phyloP scores from a whole-genome alignment of 1,140 invertebrate genomes.

The Papilio aristodemus region DNA sequence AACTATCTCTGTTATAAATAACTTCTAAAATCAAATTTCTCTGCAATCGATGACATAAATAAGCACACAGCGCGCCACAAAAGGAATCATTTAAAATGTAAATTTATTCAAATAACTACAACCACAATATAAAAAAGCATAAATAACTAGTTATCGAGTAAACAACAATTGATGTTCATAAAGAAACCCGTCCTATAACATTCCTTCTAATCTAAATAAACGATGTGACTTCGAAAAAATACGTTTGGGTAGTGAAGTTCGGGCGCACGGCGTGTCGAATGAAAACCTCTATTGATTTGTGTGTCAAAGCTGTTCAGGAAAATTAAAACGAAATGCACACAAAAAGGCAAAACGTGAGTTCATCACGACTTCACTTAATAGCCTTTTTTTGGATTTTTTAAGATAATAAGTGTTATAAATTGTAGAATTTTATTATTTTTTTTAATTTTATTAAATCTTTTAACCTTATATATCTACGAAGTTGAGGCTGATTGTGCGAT shows the following conservation, averaged over 20 bases:
- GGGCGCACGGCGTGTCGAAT: conserved; percentile 10
- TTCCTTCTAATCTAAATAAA: conserved; percentile 21
- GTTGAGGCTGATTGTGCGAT: no score
- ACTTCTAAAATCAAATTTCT: conserved; percentile 3
- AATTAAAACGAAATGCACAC: conserved; percentile 19
- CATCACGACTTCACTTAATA: conserved; percentile 15
- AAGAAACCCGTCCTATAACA: conserved; percentile 22
- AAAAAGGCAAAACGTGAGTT: conserved; percentile 17
- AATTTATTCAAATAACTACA: conserved; percentile 22
- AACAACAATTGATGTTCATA: conserved; percentile 15
- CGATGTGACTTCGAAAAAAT: conserved; percentile 16
- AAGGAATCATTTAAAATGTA: neutral
- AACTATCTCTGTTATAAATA: conserved; percentile 7
- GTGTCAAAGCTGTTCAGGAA: conserved; percentile 20
- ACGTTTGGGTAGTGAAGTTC: neutral
- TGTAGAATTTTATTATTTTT: no score
- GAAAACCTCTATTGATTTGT: conserved; percentile 8
- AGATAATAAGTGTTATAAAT: neutral
- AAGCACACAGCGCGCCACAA: neutral
- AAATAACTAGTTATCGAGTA: conserved; percentile 4
- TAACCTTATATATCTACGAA: no score
- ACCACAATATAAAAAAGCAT: conserved; percentile 38
- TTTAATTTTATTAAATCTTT: no score
- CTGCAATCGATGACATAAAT: neutral
- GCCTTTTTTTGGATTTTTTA: neutral